A percentile compares a stretch with the other conserved stretches of the same genome.
These are phyloP conservation scores for Galerucella calmariensis DNA, from an alignment of 2,888 invertebrate genomes.

Conservation along the genomic window DNA sequence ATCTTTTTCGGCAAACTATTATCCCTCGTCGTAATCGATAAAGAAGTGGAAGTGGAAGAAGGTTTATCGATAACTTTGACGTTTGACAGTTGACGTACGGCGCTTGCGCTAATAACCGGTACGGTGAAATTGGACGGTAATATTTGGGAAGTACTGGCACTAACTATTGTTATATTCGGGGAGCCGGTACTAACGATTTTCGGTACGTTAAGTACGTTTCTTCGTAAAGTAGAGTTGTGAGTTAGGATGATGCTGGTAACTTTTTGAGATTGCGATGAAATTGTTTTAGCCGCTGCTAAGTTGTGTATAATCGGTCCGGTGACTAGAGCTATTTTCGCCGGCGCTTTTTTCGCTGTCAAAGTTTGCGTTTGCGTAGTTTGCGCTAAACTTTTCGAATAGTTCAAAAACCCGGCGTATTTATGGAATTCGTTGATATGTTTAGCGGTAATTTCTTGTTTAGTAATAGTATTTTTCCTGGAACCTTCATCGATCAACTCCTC, in stretches of 20 bases:
- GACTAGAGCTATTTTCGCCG: conserved; percentile 54
- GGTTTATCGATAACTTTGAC: conserved; percentile 66
- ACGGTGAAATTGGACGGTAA: conserved; percentile 61
- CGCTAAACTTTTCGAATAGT: conserved; percentile 50
- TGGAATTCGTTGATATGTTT: conserved; percentile 62
- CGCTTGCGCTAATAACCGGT: conserved; percentile 64
- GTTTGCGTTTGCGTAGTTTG: conserved; percentile 37
- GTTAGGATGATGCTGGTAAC: conserved; percentile 59
- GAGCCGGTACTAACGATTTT: conserved; percentile 59
- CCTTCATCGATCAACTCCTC: conserved; percentile 75
- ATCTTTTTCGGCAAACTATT: conserved; percentile 74
- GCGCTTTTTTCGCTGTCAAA: conserved; percentile 45
- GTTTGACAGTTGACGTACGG: conserved; percentile 62
- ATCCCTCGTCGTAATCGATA: conserved; percentile 71
- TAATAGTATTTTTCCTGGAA: conserved; percentile 67
- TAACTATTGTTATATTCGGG: conserved; percentile 62
- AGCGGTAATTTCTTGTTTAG: conserved; percentile 57
- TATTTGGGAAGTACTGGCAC: conserved; percentile 61
- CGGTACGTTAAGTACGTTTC: conserved; percentile 58
- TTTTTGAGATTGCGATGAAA: conserved; percentile 50
- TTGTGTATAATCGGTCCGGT: conserved; percentile 51
- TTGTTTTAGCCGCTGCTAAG: conserved; percentile 42
- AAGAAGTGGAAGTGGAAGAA: conserved; percentile 59
- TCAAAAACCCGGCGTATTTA: conserved; percentile 55
- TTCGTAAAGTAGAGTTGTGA: conserved; percentile 54